These are phyloP conservation scores for Apogon hyalosoma DNA, from an alignment of 2,797 vertebrate genomes.

Conservation along the genomic window DNA sequence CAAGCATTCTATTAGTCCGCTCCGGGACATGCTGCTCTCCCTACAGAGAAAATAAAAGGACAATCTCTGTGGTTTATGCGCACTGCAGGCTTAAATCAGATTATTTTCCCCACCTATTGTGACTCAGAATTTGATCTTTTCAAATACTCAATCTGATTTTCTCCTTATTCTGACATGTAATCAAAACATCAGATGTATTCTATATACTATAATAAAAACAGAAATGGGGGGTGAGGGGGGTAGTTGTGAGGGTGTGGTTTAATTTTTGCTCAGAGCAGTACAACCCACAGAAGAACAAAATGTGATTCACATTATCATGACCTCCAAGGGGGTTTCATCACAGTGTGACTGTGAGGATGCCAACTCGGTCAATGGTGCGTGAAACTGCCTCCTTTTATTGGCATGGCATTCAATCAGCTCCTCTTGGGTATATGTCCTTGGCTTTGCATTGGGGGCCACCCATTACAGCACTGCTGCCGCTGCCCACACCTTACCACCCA, in stretches of 20 bases:
- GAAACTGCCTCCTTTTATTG: conserved; percentile 81
- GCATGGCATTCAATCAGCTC: conserved; percentile 79
- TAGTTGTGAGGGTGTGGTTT: conserved; percentile 24
- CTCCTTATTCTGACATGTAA: conserved; percentile 39
- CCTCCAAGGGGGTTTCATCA: conserved; percentile 74
- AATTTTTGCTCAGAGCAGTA: conserved; percentile 49
- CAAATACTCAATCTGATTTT: conserved; percentile 57
- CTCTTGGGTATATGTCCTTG: conserved; percentile 77
- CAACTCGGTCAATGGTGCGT: conserved; percentile 80
- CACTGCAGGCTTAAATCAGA: conserved; percentile 63
- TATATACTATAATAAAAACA: conserved; percentile 15
- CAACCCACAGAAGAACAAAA: conserved; percentile 60
- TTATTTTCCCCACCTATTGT: conserved; percentile 66
- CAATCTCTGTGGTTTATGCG: conserved; percentile 47
- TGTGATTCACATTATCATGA: conserved; percentile 72
- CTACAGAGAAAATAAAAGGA: conserved; percentile 71
- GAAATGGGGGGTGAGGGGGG: neutral
- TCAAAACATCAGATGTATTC: conserved; percentile 43
- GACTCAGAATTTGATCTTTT: conserved; percentile 66
- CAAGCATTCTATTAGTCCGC: conserved; percentile 73
- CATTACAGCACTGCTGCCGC: conserved; percentile 69
- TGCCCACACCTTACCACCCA: conserved; percentile 67
- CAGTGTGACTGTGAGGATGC: conserved; percentile 72
- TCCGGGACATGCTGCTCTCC: conserved; percentile 58
- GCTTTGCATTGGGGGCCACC: conserved; percentile 62